Percentiles rank a stretch among this genome's conserved stretches.
These are phyloP conservation scores for Periparus ater DNA, from an alignment of 2,797 vertebrate genomes.

Conservation along the genomic window DNA sequence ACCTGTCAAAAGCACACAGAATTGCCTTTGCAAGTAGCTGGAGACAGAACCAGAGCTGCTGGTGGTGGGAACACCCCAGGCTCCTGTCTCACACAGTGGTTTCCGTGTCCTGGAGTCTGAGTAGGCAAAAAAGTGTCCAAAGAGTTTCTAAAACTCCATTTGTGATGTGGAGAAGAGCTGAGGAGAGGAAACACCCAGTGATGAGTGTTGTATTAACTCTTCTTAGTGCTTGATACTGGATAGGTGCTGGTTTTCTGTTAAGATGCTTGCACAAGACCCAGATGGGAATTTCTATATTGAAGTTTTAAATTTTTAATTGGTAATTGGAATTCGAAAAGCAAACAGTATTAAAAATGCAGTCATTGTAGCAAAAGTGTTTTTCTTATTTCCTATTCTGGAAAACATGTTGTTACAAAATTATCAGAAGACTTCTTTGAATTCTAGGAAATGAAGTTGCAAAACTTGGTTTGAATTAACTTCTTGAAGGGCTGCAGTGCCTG, in stretches of 20 bases:
- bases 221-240: not conserved
- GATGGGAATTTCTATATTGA: not conserved
- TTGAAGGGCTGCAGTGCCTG: not conserved
- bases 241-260: not conserved
- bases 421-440: not conserved
- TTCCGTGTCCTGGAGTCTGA: not conserved
- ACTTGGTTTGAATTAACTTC: not conserved
- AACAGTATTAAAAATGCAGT: not conserved
- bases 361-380: not conserved
- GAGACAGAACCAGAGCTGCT: not conserved
- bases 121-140: not conserved
- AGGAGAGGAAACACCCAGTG: not conserved
- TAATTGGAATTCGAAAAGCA: not conserved
- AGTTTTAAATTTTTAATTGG: not conserved
- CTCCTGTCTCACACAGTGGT: not conserved
- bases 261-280: not conserved
- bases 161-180: rapidly evolving
- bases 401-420: not conserved
- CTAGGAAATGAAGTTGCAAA: not conserved
- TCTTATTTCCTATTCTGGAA: not conserved
- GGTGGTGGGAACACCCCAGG: not conserved
- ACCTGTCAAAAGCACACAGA: not conserved
- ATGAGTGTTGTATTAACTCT: not conserved
- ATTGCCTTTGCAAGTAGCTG: not conserved
- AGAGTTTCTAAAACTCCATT: not conserved